These are phyloP conservation scores for Parambassis ranga DNA, from an alignment of 2,797 vertebrate genomes.

Conservation along the genomic window DNA sequence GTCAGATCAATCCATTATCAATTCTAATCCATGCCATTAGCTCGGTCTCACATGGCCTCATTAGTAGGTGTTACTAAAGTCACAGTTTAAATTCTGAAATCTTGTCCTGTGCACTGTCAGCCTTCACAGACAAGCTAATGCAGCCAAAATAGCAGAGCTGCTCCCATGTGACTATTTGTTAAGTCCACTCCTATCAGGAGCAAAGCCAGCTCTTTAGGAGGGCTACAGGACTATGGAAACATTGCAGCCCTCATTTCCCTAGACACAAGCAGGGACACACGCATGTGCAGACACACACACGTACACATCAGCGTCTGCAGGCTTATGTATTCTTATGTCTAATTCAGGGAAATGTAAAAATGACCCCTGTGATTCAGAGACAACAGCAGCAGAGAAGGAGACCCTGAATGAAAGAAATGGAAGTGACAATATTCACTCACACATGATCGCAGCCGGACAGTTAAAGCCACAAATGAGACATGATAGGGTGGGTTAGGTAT, in stretches of 20 bases:
- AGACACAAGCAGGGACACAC: conserved; percentile 9
- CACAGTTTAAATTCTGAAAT: conserved; percentile 58
- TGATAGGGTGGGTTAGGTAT: conserved; percentile 24
- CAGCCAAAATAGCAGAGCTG: conserved; percentile 74
- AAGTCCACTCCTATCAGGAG: conserved; percentile 80
- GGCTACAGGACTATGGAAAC: conserved; percentile 67
- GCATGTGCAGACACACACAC: background rate
- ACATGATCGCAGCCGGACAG: background rate
- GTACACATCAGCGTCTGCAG: background rate
- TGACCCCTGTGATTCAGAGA: conserved; percentile 76
- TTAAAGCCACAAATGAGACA: conserved; percentile 4
- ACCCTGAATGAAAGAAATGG: conserved; percentile 64
- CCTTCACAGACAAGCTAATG: conserved; percentile 46
- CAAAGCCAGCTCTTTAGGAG: conserved; percentile 76
- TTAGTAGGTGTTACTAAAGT: conserved; percentile 70
- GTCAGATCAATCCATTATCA: conserved; percentile 64
- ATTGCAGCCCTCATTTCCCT: conserved; percentile 54
- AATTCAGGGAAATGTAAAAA: conserved; percentile 84
- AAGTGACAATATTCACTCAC: conserved; percentile 26
- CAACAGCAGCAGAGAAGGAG: conserved; percentile 45
- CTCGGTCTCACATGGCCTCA: conserved; percentile 66
- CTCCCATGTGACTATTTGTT: conserved; percentile 84
- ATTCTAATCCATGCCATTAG: conserved; percentile 65
- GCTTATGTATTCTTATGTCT: conserved; percentile 67
- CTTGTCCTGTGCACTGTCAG: conserved; percentile 47